A percentile compares a stretch with the other conserved stretches of the same genome.
These are phyloP conservation scores for Malthinus seriepunctatus DNA, from an alignment of 2,888 invertebrate species.

Conservation along the genomic window DNA sequence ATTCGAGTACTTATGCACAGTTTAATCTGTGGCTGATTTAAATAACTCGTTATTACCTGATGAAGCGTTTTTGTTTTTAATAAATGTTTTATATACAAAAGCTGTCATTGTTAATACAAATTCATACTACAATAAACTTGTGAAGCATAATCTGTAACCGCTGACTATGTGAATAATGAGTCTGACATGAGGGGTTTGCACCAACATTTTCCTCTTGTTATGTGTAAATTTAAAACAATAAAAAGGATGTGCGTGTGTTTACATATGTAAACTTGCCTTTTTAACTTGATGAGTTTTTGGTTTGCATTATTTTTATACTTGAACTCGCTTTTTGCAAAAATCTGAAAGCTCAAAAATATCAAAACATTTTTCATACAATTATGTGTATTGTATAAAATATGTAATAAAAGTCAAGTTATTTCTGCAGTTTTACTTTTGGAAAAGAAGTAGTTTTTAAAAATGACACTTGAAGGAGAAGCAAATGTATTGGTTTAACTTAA, in stretches of 20 bases:
- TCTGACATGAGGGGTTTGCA: constrained; percentile 15
- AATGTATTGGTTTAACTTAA: too few relatives aligned
- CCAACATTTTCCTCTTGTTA: constrained; percentile 12
- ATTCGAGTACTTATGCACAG: not conserved
- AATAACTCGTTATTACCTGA: constrained; percentile 5
- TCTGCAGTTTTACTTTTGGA: too few relatives aligned
- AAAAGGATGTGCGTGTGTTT: constrained; percentile 7
- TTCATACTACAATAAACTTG: constrained; percentile 18
- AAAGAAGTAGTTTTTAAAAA: too few relatives aligned
- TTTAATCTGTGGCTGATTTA: not conserved
- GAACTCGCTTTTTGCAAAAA: not conserved
- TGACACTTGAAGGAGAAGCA: too few relatives aligned
- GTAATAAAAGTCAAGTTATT: too few relatives aligned
- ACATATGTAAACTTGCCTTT: constrained; percentile 7
- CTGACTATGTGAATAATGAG: constrained; percentile 17
- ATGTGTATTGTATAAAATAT: too few relatives aligned
- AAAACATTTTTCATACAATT: too few relatives aligned
- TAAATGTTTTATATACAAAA: constrained; percentile 5
- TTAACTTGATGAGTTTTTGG: constrained; percentile 1
- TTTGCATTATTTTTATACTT: not conserved
- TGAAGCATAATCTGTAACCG: constrained; percentile 15
- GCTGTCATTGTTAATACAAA: constrained; percentile 7
- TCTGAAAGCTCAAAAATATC: too few relatives aligned
- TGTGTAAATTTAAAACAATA: constrained; percentile 14
- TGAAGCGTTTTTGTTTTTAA: constrained; percentile 2